A percentile compares a stretch with the other conserved stretches of the same genome.
phyloP scores from a whole-genome alignment of 1,140 invertebrate species.

The Diachasma alloeum region DNA sequence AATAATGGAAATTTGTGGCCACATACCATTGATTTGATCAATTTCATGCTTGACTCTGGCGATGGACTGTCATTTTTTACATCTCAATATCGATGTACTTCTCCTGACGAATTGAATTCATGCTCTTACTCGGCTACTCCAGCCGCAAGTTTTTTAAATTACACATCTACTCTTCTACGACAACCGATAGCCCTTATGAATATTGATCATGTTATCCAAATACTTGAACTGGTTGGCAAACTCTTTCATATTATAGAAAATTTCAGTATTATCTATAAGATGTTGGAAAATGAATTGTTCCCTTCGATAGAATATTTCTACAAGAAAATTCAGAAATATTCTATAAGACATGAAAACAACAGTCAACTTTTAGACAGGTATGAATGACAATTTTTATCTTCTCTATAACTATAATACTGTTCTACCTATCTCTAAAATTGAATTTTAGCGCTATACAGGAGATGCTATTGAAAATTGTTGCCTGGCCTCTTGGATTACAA shows the following conservation, averaged over 20 bases:
- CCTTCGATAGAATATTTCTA: slow-evolving; percentile 55
- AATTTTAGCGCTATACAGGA: slow-evolving; percentile 49
- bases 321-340: slow-evolving; percentile 56
- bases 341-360: slow-evolving; percentile 58
- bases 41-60: slow-evolving; percentile 49
- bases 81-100: slow-evolving; percentile 38
- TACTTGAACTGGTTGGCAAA: slow-evolving; percentile 52
- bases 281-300: slow-evolving; percentile 49
- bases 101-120: too few relatives aligned
- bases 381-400: not conserved
- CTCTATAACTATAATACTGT: too few relatives aligned
- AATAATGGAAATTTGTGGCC: slow-evolving; percentile 51
- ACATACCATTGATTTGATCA: slow-evolving; percentile 52
- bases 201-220: slow-evolving; percentile 45
- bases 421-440: not conserved
- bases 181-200: slow-evolving; percentile 60
- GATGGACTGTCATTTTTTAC: slow-evolving; percentile 54
- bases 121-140: slow-evolving; percentile 42
- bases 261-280: slow-evolving; percentile 46
- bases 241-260: slow-evolving; percentile 52
- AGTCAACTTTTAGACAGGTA: slow-evolving; percentile 57
- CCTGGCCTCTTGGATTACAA: slow-evolving; percentile 52
- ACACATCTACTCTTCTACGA: slow-evolving; percentile 49
- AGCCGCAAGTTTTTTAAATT: slow-evolving; percentile 43
- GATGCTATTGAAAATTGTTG: slow-evolving; percentile 53